These are phyloP conservation scores for Pseudolaguvia tuberculata DNA, from an alignment of 2,113 vertebrate genomes.

Conservation along the genomic window DNA sequence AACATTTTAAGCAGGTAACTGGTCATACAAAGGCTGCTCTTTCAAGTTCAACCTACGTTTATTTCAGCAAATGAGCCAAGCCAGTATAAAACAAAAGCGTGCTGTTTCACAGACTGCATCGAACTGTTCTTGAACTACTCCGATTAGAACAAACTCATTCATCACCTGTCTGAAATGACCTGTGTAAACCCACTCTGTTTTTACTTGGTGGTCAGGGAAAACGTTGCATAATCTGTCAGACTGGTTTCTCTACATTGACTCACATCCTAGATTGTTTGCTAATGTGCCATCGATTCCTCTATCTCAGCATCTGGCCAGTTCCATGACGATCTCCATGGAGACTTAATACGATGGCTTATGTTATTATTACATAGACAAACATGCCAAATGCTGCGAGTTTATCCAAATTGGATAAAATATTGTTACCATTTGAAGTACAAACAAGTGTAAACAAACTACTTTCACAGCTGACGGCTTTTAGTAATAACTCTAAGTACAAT, in stretches of 20 bases:
- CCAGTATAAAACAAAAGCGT: not conserved
- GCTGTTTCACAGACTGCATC: not conserved
- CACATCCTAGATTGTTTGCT: slow-evolving; percentile 36
- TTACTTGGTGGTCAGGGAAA: slow-evolving; percentile 25
- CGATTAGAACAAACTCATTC: not conserved
- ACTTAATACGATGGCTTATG: no score
- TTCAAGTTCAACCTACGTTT: not conserved
- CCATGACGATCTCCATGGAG: not conserved
- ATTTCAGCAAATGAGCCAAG: slow-evolving; percentile 10
- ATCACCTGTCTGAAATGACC: slow-evolving; percentile 1
- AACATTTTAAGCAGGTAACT: not conserved
- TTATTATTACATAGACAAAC: not conserved
- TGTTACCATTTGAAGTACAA: not conserved
- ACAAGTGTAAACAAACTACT: not conserved
- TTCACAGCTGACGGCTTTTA: not conserved
- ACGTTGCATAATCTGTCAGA: slow-evolving; percentile 30
- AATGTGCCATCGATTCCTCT: slow-evolving; percentile 13
- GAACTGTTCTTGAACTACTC: not conserved
- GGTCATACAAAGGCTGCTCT: not conserved
- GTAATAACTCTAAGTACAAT: not conserved
- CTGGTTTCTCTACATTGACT: slow-evolving; percentile 30
- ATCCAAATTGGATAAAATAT: not conserved
- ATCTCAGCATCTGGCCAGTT: slow-evolving; percentile 14
- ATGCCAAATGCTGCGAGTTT: not conserved
- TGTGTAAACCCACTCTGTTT: slow-evolving; percentile 12